Evolutionary conservation across 2,888 invertebrate species (phyloP).

Genomic region (Copidosoma aretas): DNA sequence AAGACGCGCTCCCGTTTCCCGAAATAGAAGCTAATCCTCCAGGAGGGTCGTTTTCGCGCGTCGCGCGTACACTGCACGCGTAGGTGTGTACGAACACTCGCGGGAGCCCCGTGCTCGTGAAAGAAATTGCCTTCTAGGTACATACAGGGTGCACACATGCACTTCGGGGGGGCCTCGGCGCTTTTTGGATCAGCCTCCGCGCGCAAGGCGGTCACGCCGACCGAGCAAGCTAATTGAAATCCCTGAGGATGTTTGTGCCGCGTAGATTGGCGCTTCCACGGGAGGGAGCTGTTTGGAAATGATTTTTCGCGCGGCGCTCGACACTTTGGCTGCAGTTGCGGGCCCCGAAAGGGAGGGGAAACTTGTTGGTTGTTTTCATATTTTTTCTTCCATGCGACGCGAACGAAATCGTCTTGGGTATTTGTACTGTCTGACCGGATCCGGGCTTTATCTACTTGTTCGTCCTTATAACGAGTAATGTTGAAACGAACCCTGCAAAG

Average conservation of each 20-base stretch:
- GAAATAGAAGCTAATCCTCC: constrained; percentile 25
- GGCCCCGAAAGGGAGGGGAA: too few species aligned
- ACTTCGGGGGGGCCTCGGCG: too few species aligned
- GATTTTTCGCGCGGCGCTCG: background rate
- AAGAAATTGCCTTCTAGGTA: constrained; percentile 30
- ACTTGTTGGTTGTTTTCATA: too few species aligned
- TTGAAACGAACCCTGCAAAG: too few species aligned
- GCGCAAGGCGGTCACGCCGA: too few species aligned
- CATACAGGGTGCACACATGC: too few species aligned
- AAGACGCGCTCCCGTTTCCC: background rate
- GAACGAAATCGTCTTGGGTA: too few species aligned
- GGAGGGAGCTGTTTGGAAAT: background rate
- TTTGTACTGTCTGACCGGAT: too few species aligned
- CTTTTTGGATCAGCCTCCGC: background rate
- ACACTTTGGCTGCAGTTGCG: background rate
- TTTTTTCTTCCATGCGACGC: too few species aligned
- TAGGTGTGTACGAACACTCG: background rate
- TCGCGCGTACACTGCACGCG: background rate
- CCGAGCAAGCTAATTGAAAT: background rate
- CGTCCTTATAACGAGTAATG: too few species aligned
- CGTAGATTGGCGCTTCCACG: background rate
- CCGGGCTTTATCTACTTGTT: too few species aligned
- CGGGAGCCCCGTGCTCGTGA: constrained; percentile 19
- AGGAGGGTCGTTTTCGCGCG: constrained; percentile 16
- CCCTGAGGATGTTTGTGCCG: background rate